phyloP scores from a whole-genome alignment of 2,888 invertebrate genomes.

The Malthinus flaveolus region DNA sequence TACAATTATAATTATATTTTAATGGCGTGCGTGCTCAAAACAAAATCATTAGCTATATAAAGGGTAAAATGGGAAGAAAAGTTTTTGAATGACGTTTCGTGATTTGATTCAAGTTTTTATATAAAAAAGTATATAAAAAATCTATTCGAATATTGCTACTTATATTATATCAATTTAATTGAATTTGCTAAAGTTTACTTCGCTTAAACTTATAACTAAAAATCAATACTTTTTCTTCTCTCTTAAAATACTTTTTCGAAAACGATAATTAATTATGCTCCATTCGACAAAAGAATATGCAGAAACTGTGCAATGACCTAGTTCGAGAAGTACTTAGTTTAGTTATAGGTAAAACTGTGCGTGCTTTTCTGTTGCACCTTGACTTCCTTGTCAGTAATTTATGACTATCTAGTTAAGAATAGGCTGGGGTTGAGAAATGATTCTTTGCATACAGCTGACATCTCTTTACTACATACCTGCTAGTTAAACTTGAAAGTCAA shows the following conservation, averaged over 20 bases:
- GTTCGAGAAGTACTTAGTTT: constrained; percentile 34
- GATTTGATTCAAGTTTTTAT: neutral
- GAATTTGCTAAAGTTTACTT: too few species aligned
- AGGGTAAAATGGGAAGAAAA: constrained; percentile 7
- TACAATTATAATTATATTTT: constrained; percentile 46
- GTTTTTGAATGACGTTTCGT: neutral
- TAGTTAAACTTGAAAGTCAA: constrained; percentile 20
- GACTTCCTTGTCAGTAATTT: constrained; percentile 42
- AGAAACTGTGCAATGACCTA: constrained; percentile 35
- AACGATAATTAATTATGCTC: too few species aligned
- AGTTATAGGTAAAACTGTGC: constrained; percentile 28
- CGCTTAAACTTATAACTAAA: too few species aligned
- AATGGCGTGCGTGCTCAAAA: constrained; percentile 39
- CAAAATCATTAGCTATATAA: constrained; percentile 7
- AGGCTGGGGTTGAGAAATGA: constrained; percentile 43
- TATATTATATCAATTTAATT: too few species aligned
- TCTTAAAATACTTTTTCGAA: too few species aligned
- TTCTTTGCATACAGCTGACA: constrained; percentile 34
- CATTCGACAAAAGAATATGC: neutral
- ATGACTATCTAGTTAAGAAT: constrained; percentile 42
- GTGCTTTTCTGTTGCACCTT: constrained; percentile 40
- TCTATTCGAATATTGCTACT: too few species aligned
- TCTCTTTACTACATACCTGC: constrained; percentile 22
- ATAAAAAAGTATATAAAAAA: too few species aligned
- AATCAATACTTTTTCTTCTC: too few species aligned